phyloP scores from a whole-genome alignment of 1,140 invertebrate species.

The Augochlora pura region DNA sequence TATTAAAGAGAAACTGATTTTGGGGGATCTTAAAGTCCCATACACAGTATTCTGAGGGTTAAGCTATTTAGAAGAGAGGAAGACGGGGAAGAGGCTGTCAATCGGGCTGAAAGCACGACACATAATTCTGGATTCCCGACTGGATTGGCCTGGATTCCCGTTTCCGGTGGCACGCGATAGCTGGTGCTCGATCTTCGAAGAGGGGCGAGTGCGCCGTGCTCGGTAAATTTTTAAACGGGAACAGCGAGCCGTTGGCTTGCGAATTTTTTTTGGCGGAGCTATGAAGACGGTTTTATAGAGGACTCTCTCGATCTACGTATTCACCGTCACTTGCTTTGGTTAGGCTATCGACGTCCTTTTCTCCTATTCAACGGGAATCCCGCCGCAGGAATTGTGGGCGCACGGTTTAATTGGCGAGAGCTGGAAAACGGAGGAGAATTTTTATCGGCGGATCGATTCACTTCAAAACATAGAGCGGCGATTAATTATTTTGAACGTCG shows the following conservation, averaged over 20 bases:
- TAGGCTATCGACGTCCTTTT: background rate
- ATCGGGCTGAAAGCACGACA: background rate
- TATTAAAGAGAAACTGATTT: too few relatives aligned
- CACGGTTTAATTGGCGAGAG: background rate
- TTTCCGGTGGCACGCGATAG: background rate
- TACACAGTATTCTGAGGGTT: too few relatives aligned
- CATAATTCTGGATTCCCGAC: background rate
- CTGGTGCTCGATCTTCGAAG: background rate
- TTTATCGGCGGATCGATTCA: too few relatives aligned
- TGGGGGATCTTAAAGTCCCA: too few relatives aligned
- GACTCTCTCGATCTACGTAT: background rate
- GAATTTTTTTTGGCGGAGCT: background rate
- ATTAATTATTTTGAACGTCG: too few relatives aligned
- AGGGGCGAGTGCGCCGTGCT: background rate
- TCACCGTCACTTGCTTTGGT: background rate
- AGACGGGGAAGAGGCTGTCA: background rate
- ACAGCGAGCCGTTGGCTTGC: background rate
- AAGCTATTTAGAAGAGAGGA: constrained; percentile 38
- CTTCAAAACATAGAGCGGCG: too few relatives aligned
- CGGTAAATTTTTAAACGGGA: constrained; percentile 10
- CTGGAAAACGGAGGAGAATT: too few relatives aligned
- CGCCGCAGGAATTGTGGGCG: too few relatives aligned
- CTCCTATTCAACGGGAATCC: too few relatives aligned
- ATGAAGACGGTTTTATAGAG: background rate
- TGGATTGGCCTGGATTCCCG: constrained; percentile 23